Conservation (phyloP, 2,113 vertebrate species). For the Dermatemys mawii region DNA sequence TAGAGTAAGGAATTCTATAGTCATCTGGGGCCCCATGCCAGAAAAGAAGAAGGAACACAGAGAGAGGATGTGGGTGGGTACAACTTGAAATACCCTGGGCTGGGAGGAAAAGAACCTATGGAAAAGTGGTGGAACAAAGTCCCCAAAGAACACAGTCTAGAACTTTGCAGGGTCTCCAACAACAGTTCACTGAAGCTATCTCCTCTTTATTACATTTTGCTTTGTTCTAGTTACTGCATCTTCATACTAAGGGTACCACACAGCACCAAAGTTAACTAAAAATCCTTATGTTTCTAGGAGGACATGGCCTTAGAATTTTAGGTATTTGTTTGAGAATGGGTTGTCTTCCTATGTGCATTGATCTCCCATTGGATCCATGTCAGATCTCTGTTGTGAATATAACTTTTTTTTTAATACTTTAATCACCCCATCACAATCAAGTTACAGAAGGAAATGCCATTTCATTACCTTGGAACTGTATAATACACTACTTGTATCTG, state of each 20-base stretch:
- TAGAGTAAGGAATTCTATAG: neutral
- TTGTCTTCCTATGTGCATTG: neutral
- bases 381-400: neutral
- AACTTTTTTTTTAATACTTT: neutral
- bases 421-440: neutral
- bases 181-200: neutral
- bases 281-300: neutral
- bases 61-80: neutral
- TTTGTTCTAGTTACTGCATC: too few relatives aligned
- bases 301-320: neutral
- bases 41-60: neutral
- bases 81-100: neutral
- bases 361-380: rapidly evolving
- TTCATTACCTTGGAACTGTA: rapidly evolving
- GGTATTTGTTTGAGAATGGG: neutral
- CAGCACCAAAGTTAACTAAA: neutral
- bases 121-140: neutral
- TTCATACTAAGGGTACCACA: neutral
- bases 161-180: neutral
- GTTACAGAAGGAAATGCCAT: neutral
- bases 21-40: neutral
- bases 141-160: neutral
- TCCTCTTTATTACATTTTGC: too few relatives aligned
- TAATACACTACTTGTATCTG: neutral
- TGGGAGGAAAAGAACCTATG: neutral